These are phyloP conservation scores for Platorchestia sp. DNA, from an alignment of 1,140 invertebrate genomes.

Conservation along the genomic window DNA sequence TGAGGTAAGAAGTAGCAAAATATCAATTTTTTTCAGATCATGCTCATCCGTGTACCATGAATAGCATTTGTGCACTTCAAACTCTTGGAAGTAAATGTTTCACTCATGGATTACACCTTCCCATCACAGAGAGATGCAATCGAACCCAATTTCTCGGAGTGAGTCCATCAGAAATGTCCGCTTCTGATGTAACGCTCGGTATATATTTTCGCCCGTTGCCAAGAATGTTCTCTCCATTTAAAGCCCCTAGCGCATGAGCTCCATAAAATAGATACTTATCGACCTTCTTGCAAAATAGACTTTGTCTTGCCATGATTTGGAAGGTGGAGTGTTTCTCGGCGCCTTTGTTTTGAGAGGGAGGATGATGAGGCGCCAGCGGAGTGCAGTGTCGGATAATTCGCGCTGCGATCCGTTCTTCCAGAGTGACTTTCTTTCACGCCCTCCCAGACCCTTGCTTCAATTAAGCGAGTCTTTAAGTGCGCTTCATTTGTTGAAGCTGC, in stretches of 20 bases:
- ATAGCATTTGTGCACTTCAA: too few species aligned
- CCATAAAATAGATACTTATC: constrained; percentile 22
- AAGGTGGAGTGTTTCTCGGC: background rate
- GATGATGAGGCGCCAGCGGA: background rate
- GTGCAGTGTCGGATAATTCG: constrained; percentile 47
- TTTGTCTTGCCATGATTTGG: background rate
- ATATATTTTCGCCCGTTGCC: background rate
- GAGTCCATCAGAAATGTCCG: background rate
- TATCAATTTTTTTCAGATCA: too few species aligned
- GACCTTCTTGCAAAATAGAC: background rate
- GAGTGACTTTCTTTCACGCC: constrained; percentile 43
- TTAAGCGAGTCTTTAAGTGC: constrained; percentile 51
- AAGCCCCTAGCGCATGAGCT: background rate
- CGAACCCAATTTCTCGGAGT: background rate
- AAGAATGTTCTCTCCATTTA: background rate
- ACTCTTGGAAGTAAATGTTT: background rate
- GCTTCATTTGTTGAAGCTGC: constrained; percentile 48
- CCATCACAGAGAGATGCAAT: background rate
- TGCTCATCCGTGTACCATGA: too few species aligned
- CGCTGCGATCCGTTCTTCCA: background rate
- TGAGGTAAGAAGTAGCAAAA: too few species aligned
- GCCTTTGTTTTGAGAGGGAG: constrained; percentile 48
- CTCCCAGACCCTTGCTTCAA: constrained; percentile 30
- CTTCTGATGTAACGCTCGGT: background rate
- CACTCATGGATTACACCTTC: background rate